phyloP scores from a whole-genome alignment of 2,888 invertebrate species.

The Tricholauxania praeusta region DNA sequence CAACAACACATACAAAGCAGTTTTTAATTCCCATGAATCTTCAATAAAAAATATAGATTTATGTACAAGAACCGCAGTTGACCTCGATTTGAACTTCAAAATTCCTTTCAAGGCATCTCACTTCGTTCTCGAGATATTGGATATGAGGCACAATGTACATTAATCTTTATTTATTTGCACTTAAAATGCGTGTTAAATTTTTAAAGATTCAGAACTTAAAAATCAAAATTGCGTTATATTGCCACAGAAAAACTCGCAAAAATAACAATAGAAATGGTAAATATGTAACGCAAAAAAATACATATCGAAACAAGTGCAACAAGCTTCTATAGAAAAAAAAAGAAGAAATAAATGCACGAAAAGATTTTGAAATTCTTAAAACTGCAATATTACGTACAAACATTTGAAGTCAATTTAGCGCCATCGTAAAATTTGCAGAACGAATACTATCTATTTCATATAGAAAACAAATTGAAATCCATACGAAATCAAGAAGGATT shows the following conservation, averaged over 20 bases:
- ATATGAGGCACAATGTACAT: too few relatives aligned
- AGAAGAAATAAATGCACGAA: slow-evolving; percentile 26
- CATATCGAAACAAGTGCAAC: slow-evolving; percentile 7
- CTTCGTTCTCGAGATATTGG: too few relatives aligned
- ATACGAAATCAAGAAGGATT: slow-evolving; percentile 49
- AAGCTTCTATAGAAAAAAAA: slow-evolving; percentile 20
- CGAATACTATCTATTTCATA: slow-evolving; percentile 55
- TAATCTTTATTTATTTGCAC: slow-evolving; percentile 30
- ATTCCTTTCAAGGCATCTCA: too few relatives aligned
- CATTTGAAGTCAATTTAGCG: slow-evolving; percentile 61
- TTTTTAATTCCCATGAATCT: too few relatives aligned
- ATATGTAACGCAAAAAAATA: slow-evolving; percentile 33
- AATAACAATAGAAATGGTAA: slow-evolving; percentile 30
- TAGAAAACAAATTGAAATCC: slow-evolving; percentile 46
- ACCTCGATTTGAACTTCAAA: too few relatives aligned
- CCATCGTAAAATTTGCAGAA: slow-evolving; percentile 59
- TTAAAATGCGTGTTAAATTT: slow-evolving; percentile 20
- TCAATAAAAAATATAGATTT: too few relatives aligned
- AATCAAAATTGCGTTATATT: too few relatives aligned
- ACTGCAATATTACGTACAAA: too few relatives aligned
- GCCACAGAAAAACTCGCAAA: slow-evolving; percentile 23
- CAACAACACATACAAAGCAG: too few relatives aligned
- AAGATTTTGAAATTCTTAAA: slow-evolving; percentile 11
- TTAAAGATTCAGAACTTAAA: background rate
- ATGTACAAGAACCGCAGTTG: too few relatives aligned